Evolutionary conservation across 2,797 vertebrate species (phyloP).

Genomic region (Eulemur coronatus): DNA sequence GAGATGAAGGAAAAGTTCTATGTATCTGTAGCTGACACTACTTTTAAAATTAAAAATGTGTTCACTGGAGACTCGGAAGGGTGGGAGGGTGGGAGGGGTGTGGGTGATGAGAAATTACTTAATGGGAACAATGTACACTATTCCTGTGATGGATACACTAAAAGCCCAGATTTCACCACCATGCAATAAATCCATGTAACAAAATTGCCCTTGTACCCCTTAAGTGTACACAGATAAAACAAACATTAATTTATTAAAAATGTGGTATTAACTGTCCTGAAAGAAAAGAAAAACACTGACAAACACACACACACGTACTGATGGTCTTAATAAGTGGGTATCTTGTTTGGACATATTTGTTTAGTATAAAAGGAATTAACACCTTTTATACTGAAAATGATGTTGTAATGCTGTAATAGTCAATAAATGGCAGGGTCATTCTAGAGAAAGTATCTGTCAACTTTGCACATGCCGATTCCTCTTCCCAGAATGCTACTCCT

Average conservation of each 20-base stretch:
- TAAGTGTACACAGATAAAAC: no score
- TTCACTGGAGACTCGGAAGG: not conserved
- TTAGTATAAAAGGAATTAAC: not conserved
- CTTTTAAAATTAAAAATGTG: not conserved
- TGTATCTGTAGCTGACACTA: not conserved
- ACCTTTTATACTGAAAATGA: not conserved
- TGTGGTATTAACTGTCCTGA: not conserved
- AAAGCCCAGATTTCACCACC: no score
- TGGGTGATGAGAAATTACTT: no score
- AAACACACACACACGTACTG: not conserved
- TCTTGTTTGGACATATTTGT: not conserved
- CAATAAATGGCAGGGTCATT: not conserved
- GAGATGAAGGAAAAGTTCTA: not conserved
- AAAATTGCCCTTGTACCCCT: no score
- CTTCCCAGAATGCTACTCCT: not conserved
- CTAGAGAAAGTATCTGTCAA: not conserved
- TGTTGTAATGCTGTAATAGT: not conserved
- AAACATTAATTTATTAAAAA: not conserved
- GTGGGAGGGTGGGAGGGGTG: no score
- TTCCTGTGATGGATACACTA: no score
- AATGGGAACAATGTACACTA: no score
- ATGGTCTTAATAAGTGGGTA: not conserved
- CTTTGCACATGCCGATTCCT: not conserved
- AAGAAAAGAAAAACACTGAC: not conserved
- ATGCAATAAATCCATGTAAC: no score